Evolutionary conservation across 2,888 invertebrate species (phyloP), one percentile per base, ranked within the genome.

Genomic region (Phortica okadai): DNA sequence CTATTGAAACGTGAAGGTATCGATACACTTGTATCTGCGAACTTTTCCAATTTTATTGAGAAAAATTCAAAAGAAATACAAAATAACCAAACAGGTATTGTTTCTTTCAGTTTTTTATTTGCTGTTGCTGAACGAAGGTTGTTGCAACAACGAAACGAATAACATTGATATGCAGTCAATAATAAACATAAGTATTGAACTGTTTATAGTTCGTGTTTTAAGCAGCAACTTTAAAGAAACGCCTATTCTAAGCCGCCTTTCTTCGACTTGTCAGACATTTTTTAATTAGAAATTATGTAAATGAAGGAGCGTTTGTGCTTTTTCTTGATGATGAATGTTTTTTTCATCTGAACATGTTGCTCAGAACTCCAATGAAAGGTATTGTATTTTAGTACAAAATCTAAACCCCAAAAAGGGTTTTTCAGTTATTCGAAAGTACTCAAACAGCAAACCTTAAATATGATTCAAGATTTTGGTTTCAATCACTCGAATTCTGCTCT

Each of bases 1-100:
- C 59, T 73, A 73, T 73, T 73, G 58, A 62, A 58, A 59, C 59
- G 58, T 73, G 73, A 58, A 73, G 73, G 59, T 72, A 72, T 72
- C 70, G 33, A 56, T n/a, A 56, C 33, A n/a, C 50, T 14, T 7
- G 44, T 67, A 42, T 2, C 50, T 50, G 14, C 8, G 41, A 72
- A 72, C 33, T 50, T 72, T 54, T 72, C 70, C 44, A 69, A 8
- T 45, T 45, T 33, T 64, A 10, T 64, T 62, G 16, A 62, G 25
- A 10, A 16, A 69, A 69, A 69, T 45, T 14, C 69, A 14, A 69
- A 14, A 45, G 10, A 69, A 69, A 69, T 25, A 67, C n/a, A 72
- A 72, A 50, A 72, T 54, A 72, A 56, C 70, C 25, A 72, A 72
- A 56, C 66, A 66, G 66, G 66, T 66, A 66, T 66, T 59, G 10